These are phyloP conservation scores for Marasmarcha lunaedactyla DNA, from an alignment of 2,888 invertebrate species.

Conservation along the genomic window DNA sequence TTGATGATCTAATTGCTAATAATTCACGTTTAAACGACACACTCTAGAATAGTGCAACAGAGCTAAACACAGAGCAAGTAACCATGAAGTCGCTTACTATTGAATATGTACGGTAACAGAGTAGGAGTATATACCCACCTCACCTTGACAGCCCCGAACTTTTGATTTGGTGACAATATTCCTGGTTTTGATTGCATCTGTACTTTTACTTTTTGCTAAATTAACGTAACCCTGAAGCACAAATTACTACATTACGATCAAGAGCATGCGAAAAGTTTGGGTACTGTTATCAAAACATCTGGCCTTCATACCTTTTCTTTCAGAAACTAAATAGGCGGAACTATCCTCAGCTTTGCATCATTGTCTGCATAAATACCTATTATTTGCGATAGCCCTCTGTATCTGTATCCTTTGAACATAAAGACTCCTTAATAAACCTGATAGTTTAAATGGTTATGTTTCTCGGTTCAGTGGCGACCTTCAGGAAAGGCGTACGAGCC, in stretches of 20 bases:
- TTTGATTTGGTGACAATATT: background rate
- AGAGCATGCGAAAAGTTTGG: slow-evolving; percentile 11
- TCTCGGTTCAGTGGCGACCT: slow-evolving; percentile 93
- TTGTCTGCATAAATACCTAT: slow-evolving; percentile 38
- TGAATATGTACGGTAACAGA: slow-evolving; percentile 22
- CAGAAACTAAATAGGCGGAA: slow-evolving; percentile 18
- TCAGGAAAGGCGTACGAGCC: slow-evolving; percentile 99
- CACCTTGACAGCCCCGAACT: slow-evolving; percentile 24
- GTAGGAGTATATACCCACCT: slow-evolving; percentile 22
- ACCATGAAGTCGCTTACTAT: slow-evolving; percentile 33
- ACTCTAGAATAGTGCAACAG: slow-evolving; percentile 58
- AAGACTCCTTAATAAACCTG: background rate
- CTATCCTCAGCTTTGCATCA: slow-evolving; percentile 47
- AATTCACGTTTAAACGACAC: slow-evolving; percentile 53
- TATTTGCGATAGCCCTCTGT: slow-evolving; percentile 28
- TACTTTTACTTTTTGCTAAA: slow-evolving; percentile 6
- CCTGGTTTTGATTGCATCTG: slow-evolving; percentile 2
- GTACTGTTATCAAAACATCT: slow-evolving; percentile 9
- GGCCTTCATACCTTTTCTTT: slow-evolving; percentile 16
- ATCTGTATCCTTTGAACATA: background rate
- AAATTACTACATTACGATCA: too few species aligned
- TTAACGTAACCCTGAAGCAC: too few species aligned
- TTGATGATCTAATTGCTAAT: slow-evolving; percentile 57
- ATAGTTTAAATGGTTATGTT: slow-evolving; percentile 47
- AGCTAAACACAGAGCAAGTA: slow-evolving; percentile 44